Evolutionary conservation across 1,140 invertebrate genomes (phyloP), one percentile per base, ranked within the genome.

Genomic region (Rhopalosiphum padi): DNA sequence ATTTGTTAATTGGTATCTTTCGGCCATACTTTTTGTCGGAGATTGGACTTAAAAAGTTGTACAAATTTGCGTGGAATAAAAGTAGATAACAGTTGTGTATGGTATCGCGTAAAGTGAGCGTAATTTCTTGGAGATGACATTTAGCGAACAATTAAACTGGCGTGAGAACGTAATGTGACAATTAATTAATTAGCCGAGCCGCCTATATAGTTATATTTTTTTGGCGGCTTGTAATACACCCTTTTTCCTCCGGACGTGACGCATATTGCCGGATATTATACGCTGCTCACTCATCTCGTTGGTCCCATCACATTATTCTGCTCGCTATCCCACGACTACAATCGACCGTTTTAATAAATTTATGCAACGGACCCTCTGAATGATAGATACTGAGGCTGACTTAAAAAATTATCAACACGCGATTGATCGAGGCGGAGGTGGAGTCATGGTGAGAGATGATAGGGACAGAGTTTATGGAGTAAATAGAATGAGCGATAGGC

Each of bases 171-270:
- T 68, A 68, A 90, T 68, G 89, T 90, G 89, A 90, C 89, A 90
- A 90, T 90, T 90, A 90, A 90, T 90, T 90, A 90, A 90, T 90
- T 90, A 90, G 35, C 55, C 48, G 37, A 48, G 15, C 11, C 53
- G 89, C 89, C 15, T 43, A 35, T 35, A 51, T 48, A 46, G 87
- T 55, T 87, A 87, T 87, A 87, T 87, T 48, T 46, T 48, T 90
- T 90, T 90, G 53, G 89, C 89, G 53, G 89, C 89, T 60, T 43
- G 89, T 90, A 90, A 60, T 68, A 60, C 55, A 68, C 89, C 53
- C 89, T 90, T 90, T 90, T 90, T 90, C 89, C 89, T 90, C 89
- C 89, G 89, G 89, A 90, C 53, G 89, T 90, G 89, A 90, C 89
- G 89, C 53, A 68, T 90, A 90, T 68, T n/a, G 89, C 89, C 89